These are phyloP conservation scores for Galerucella nymphaeae DNA, from an alignment of 2,888 invertebrate species.

Conservation along the genomic window DNA sequence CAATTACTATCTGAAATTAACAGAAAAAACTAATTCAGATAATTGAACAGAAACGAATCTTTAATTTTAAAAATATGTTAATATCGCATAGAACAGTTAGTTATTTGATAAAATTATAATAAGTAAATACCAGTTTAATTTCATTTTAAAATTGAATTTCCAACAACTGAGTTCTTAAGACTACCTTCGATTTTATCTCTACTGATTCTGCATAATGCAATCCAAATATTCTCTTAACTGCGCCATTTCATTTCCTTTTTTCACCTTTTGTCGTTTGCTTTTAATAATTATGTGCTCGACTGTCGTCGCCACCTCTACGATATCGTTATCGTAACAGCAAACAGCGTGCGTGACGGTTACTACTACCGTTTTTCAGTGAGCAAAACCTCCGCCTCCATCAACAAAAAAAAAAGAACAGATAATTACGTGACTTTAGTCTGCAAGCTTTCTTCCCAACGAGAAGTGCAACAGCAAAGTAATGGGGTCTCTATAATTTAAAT, in stretches of 20 bases:
- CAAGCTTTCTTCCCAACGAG: slow-evolving; percentile 26
- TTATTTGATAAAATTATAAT: no score
- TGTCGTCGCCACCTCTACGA: slow-evolving; percentile 30
- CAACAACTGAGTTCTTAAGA: not conserved
- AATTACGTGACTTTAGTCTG: slow-evolving; percentile 37
- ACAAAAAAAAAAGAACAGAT: slow-evolving; percentile 29
- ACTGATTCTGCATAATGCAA: not conserved
- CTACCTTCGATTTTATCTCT: not conserved
- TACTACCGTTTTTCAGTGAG: slow-evolving; percentile 22
- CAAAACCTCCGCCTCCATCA: slow-evolving; percentile 12
- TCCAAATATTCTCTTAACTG: slow-evolving; percentile 12
- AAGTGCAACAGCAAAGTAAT: slow-evolving; percentile 32
- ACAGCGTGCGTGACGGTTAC: slow-evolving; percentile 30
- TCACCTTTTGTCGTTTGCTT: slow-evolving; percentile 13
- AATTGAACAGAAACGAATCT: no score
- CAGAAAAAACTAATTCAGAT: no score
- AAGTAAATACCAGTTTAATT: not conserved
- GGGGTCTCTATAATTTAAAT: slow-evolving; percentile 45
- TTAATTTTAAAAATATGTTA: no score
- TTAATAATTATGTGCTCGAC: slow-evolving; percentile 27
- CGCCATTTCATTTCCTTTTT: slow-evolving; percentile 14
- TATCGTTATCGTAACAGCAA: slow-evolving; percentile 31
- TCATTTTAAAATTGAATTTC: not conserved
- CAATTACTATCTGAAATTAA: no score
- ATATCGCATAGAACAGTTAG: no score